Evolutionary conservation across 2,888 invertebrate species (phyloP).

Genomic region (Lutraria lutraria): DNA sequence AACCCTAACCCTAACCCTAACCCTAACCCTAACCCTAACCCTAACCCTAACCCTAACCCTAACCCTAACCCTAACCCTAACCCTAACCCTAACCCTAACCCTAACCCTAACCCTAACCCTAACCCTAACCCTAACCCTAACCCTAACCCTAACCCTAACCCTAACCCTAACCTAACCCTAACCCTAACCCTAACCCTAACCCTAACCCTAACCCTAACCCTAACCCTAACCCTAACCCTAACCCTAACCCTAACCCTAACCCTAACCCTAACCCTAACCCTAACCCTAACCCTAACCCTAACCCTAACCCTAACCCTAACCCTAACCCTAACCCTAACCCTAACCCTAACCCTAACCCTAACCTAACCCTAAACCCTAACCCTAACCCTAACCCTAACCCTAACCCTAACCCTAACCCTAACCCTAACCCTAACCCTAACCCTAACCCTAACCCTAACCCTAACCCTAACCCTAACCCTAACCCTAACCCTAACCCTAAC

Average conservation of each 20-base stretch:
- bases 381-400: slow-evolving; percentile 67
- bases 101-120: no score
- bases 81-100: no score
- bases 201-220: slow-evolving; percentile 68
- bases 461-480: no score
- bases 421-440: no score
- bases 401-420: no score
- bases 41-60: no score
- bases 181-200: slow-evolving; percentile 68
- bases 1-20: no score
- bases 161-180: slow-evolving; percentile 64
- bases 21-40: no score
- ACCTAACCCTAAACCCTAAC: slow-evolving; percentile 44
- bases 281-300: slow-evolving; percentile 77
- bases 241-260: slow-evolving; percentile 73
- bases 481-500: no score
- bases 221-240: slow-evolving; percentile 69
- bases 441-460: no score
- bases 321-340: slow-evolving; percentile 75
- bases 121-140: no score
- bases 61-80: no score
- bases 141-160: slow-evolving; percentile 61
- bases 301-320: slow-evolving; percentile 74
- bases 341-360: slow-evolving; percentile 76
- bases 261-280: slow-evolving; percentile 74